A percentile compares a stretch with the other conserved stretches of the same genome.
phyloP scores from a whole-genome alignment of 2,113 vertebrate genomes.

The Larimichthys crocea region DNA sequence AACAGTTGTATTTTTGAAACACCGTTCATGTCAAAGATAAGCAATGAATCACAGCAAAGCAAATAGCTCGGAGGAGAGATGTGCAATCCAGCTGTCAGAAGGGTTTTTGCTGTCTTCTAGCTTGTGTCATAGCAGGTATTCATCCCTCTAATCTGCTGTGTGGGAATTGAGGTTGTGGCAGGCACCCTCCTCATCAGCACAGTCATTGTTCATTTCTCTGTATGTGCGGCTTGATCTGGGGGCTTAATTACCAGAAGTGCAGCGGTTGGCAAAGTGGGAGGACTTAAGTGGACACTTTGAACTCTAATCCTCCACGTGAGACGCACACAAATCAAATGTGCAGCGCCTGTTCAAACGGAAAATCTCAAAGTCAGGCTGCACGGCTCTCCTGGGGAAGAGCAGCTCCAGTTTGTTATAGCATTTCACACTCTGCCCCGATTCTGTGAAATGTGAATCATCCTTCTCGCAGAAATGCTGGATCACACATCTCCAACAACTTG shows the following conservation, averaged over 20 bases:
- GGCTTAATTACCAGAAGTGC: constrained; percentile 83
- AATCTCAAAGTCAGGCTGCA: constrained; percentile 67
- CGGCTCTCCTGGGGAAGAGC: constrained; percentile 63
- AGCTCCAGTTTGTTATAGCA: constrained; percentile 63
- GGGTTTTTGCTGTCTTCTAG: constrained; percentile 41
- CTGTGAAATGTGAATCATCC: constrained; percentile 74
- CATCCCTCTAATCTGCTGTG: constrained; percentile 70
- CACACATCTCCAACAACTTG: constrained; percentile 41
- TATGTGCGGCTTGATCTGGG: constrained; percentile 70
- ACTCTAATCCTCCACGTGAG: constrained; percentile 78
- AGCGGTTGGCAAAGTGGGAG: constrained; percentile 76
- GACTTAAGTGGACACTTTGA: constrained; percentile 83
- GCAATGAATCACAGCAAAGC: neutral
- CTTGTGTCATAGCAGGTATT: constrained; percentile 68
- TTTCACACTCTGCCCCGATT: constrained; percentile 72
- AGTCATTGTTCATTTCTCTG: constrained; percentile 76
- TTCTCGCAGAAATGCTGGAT: constrained; percentile 59
- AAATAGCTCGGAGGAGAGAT: constrained; percentile 33
- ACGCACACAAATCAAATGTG: constrained; percentile 76
- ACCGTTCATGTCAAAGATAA: constrained; percentile 11
- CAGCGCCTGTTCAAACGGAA: constrained; percentile 68
- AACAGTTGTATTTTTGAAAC: constrained; percentile 29
- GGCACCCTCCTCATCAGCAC: constrained; percentile 71
- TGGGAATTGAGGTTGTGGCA: constrained; percentile 65
- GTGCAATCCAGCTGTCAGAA: constrained; percentile 46